Base-by-base conservation (phyloP, 2,797 vertebrate genomes). In the Petrocephalus schoutedeni region DNA sequence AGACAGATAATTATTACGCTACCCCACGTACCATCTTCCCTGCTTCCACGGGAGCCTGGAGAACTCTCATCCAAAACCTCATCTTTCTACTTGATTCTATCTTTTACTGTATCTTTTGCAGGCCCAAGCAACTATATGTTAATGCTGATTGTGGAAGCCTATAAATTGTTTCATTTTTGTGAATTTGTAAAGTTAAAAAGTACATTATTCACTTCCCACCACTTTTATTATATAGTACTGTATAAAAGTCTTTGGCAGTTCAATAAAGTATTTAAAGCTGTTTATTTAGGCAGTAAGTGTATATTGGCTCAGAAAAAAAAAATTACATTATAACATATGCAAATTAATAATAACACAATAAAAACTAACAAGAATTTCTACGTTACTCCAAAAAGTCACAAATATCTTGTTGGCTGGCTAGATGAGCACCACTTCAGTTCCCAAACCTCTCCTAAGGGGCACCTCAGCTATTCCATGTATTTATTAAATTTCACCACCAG, bases 1-100 rank as follows among this genome's bases (percentile, higher is more conserved):
- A 67, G 80, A 83, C 58, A 41, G 56, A 80, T 87, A 90, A 89
- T 92, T 90, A 91, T 89, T 90, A 90, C 87, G 57, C 87, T 71
- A 85, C 64, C 54, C 3, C 28, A 85, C 82, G 53, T 12, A 19
- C 21, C 77, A 77, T 85, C 61, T 19, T 86, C 87, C 84, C 89
- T 59, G 21, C 71, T 88, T 64, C 89, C 21, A 54, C 56, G 19
- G 23, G 51, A 9, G 67, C 54, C 86, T 85, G 10, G 85, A 86
- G 32, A 53, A 87, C 77, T 87, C 89, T 87, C 54, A 88, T 89
- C 91, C 88, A 88, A 49, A 80, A n/a, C 2, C 36, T 45, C 2
- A 77, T 45, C n/a, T 77, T 45, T n/a, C 2, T 21, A 3, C 49
- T n/a, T n/a, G n/a, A n/a, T n/a, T n/a, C n/a, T n/a, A n/a, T n/a